Evolutionary conservation across 2,888 invertebrate species (phyloP), one percentile per base, ranked within the genome.

Genomic region (Epinotia brunnichana): DNA sequence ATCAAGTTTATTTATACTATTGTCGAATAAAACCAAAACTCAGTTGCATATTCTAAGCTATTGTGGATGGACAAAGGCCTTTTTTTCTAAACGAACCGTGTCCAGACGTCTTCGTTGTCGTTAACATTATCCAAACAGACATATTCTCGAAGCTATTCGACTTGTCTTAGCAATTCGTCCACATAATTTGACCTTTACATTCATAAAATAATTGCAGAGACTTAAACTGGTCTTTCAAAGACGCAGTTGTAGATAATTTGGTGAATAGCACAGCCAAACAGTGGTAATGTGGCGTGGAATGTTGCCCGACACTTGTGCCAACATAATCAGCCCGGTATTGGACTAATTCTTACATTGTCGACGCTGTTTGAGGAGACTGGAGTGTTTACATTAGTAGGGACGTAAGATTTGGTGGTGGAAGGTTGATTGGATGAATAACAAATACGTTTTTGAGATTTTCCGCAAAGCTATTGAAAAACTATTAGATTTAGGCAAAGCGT

Each of bases 241-340:
- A 48, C 15, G 29, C 11, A 11, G 15, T 9, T 15, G 44, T 44
- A 5, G 1, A n/a, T 11, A n/a, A 10, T 10, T 62, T 62, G 24
- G 44, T 48, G 62, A 62, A 51, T 62, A 17, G 48, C 48, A 51
- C 54, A 56, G 54, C 15, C 66, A 56, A 56, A 66, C 75, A 74
- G 73, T 73, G 66, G 66, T 66, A 76, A 59, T 62, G 67, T 72
- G 75, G 68, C 76, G 72, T 41, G 76, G 78, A 85, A 87, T 87
- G 86, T 79, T 79, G 79, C 71, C 66, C 73, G 75, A 78, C 90
- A 90, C 89, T 88, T 90, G 90, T 83, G 81, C 86, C 80, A 84
- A 91, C 87, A 90, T 85, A 86, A 90, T 90, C 89, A 88, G 80
- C 82, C 51, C 41, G 63, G 51, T 69, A 69, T 73, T 73, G 68